A percentile compares a stretch with the other conserved stretches of the same genome.
These are phyloP conservation scores for Nemapogon koenigi DNA, from an alignment of 2,888 invertebrate species.

Conservation along the genomic window DNA sequence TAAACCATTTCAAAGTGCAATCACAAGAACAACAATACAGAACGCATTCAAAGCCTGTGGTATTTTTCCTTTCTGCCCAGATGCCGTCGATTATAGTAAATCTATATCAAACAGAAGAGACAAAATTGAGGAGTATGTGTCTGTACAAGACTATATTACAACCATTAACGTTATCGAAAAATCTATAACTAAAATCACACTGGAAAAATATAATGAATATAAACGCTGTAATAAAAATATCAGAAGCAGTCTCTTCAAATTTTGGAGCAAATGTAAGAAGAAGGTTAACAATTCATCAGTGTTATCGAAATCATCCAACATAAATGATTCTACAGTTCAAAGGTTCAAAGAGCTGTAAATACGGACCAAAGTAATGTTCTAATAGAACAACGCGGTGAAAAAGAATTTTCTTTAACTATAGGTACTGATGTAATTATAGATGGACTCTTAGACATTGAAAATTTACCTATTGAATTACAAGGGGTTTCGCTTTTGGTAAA, in stretches of 20 bases:
- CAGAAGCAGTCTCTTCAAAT: slow-evolving; percentile 5
- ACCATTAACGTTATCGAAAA: slow-evolving; percentile 5
- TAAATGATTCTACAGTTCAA: neutral
- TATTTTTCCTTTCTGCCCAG: slow-evolving; percentile 3
- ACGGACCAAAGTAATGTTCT: neutral
- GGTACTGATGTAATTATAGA: neutral
- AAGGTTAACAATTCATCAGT: slow-evolving; percentile 5
- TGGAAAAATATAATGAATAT: slow-evolving; percentile 1
- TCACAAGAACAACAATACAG: slow-evolving; percentile 5
- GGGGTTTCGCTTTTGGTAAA: neutral
- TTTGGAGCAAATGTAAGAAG: slow-evolving; percentile 4
- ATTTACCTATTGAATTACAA: neutral
- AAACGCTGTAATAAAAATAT: slow-evolving; percentile 1
- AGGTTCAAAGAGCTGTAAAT: neutral
- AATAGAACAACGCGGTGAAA: neutral
- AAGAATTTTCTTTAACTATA: neutral
- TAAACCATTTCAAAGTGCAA: slow-evolving; percentile 5
- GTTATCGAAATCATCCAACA: slow-evolving; percentile 1
- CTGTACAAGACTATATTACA: slow-evolving; percentile 1
- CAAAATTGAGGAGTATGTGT: neutral
- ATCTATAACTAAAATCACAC: neutral
- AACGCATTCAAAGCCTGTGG: slow-evolving; percentile 13
- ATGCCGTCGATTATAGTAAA: slow-evolving; percentile 12
- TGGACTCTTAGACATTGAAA: neutral
- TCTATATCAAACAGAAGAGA: slow-evolving; percentile 6